A percentile compares a stretch with the other conserved stretches of the same genome.
Evolutionary conservation across 2,113 vertebrate genomes (phyloP).

Genomic region (Indicator maculatus): DNA sequence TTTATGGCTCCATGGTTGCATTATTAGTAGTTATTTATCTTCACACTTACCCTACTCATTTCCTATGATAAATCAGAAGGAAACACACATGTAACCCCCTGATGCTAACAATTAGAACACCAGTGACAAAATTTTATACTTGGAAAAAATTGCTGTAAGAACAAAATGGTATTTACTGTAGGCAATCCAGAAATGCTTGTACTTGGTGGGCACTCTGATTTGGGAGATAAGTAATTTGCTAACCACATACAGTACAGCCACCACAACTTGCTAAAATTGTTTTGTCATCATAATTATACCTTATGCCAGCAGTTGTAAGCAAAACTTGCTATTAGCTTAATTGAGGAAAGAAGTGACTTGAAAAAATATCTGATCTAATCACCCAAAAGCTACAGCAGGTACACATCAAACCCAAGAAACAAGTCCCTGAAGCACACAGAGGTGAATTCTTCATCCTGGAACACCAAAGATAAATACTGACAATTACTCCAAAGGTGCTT

Average conservation of each 20-base stretch:
- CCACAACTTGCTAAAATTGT: constrained; percentile 7
- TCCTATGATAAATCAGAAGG: neutral
- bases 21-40: neutral
- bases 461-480: neutral
- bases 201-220: constrained; percentile 5
- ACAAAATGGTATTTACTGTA: neutral
- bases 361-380: neutral
- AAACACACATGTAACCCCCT: neutral
- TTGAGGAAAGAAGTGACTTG: neutral
- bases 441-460: neutral
- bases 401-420: neutral
- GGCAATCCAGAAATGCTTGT: neutral
- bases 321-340: constrained; percentile 59
- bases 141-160: neutral
- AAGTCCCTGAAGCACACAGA: neutral
- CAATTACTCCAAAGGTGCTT: neutral
- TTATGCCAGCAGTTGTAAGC: constrained; percentile 18
- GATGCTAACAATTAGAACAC: neutral
- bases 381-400: neutral
- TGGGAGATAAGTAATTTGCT: constrained; percentile 5
- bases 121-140: neutral
- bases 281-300: constrained; percentile 53
- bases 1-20: neutral
- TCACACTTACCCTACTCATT: neutral
- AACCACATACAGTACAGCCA: neutral